A percentile compares a stretch with the other conserved stretches of the same genome.
Evolutionary conservation across 2,797 vertebrate genomes (phyloP).

Genomic region (Manis crassicaudata): DNA sequence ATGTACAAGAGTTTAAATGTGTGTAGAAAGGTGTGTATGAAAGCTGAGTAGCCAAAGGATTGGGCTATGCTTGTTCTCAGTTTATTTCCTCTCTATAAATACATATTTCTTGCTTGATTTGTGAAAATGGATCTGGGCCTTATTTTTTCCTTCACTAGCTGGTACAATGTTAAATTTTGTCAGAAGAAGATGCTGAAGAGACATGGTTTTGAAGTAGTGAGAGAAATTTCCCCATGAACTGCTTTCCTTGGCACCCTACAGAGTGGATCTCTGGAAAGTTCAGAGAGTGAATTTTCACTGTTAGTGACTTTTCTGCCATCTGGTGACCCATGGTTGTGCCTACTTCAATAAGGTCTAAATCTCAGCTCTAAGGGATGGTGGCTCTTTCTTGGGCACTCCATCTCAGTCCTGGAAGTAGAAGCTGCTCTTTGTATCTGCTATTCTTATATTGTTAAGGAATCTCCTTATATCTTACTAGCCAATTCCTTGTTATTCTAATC

Average conservation of each 20-base stretch:
- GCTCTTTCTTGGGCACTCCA: background rate
- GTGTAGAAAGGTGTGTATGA: background rate
- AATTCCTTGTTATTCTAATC: background rate
- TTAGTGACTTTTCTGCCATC: background rate
- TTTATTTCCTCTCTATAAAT: background rate
- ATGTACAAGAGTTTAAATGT: background rate
- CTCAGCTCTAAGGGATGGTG: background rate
- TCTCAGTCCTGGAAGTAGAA: background rate
- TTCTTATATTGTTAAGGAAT: background rate
- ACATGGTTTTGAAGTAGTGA: background rate
- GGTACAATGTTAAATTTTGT: background rate
- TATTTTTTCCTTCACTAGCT: background rate
- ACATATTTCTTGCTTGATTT: background rate
- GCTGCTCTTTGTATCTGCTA: background rate
- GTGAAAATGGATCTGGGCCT: background rate
- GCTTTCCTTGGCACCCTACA: background rate
- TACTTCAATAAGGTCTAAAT: background rate
- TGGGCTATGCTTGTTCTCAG: background rate
- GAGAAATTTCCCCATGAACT: background rate
- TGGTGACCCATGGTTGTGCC: background rate
- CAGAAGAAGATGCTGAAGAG: background rate
- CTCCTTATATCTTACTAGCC: background rate
- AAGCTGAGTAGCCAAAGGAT: background rate
- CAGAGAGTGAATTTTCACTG: background rate
- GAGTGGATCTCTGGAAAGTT: background rate